Conservation (phyloP, 2,888 invertebrate species). For the Gnatocerus cornutus region DNA sequence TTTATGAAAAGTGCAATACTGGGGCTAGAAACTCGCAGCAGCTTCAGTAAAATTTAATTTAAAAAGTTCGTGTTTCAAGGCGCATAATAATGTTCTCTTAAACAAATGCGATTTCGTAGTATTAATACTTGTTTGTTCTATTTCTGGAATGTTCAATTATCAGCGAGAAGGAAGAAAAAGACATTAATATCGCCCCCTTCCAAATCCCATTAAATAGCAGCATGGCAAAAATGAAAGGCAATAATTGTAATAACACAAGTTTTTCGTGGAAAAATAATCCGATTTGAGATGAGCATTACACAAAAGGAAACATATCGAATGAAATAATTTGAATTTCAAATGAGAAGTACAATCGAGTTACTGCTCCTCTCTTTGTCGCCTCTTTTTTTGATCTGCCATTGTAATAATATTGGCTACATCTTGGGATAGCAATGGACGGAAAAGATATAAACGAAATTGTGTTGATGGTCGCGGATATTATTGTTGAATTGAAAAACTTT, state of each 20-base stretch:
- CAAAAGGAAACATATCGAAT: slow-evolving; percentile 54
- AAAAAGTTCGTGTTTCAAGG: background rate
- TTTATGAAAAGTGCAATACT: slow-evolving; percentile 8
- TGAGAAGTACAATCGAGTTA: slow-evolving; percentile 56
- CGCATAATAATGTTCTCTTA: background rate
- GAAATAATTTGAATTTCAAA: slow-evolving; percentile 56
- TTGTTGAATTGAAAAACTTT: slow-evolving; percentile 55
- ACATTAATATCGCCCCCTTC: background rate
- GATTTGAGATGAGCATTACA: slow-evolving; percentile 45
- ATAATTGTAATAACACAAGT: slow-evolving; percentile 40
- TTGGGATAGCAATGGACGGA: slow-evolving; percentile 48
- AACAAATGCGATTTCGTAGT: background rate
- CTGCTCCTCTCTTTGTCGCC: slow-evolving; percentile 27
- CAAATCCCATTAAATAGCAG: slow-evolving; percentile 20
- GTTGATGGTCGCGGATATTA: slow-evolving; percentile 44
- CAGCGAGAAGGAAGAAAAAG: too few relatives aligned
- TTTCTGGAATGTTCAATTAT: background rate
- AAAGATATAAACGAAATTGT: slow-evolving; percentile 51
- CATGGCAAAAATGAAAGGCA: slow-evolving; percentile 20
- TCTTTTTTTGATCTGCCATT: slow-evolving; percentile 38
- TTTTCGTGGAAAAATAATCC: slow-evolving; percentile 43
- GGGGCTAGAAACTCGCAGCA: background rate
- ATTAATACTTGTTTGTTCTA: background rate
- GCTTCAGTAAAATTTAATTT: slow-evolving; percentile 3
- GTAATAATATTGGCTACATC: slow-evolving; percentile 50